These are phyloP conservation scores for Macaria notata DNA, from an alignment of 2,888 invertebrate species.

Conservation along the genomic window DNA sequence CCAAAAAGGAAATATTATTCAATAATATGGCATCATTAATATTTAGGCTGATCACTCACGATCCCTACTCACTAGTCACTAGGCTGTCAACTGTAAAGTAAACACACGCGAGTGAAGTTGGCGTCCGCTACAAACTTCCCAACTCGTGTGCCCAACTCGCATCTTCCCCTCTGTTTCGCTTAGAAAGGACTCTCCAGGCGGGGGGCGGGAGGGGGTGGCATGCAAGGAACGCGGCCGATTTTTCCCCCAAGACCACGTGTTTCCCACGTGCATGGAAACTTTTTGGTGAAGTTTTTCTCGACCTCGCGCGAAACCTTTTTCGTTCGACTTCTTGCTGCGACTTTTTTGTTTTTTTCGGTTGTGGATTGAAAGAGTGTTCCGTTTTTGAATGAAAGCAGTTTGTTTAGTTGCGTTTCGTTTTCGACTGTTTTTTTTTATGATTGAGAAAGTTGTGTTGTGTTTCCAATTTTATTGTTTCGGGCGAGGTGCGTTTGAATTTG, in stretches of 20 bases:
- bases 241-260: slow-evolving; percentile 79
- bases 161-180: slow-evolving; percentile 52
- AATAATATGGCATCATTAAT: too few relatives aligned
- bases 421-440: slow-evolving; percentile 18
- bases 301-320: slow-evolving; percentile 34
- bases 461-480: slow-evolving; percentile 31
- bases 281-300: slow-evolving; percentile 63
- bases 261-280: slow-evolving; percentile 71
- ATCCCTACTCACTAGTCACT: neutral
- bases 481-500: slow-evolving; percentile 40
- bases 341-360: slow-evolving; percentile 6
- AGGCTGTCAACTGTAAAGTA: neutral
- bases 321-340: slow-evolving; percentile 28
- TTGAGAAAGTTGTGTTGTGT: slow-evolving; percentile 7
- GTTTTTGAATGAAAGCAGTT: too few relatives aligned
- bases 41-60: too few relatives aligned
- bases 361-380: too few relatives aligned
- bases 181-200: slow-evolving; percentile 51
- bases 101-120: neutral
- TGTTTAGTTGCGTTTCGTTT: slow-evolving; percentile 19
- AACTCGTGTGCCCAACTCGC: slow-evolving; percentile 36
- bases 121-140: neutral
- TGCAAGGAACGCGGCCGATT: slow-evolving; percentile 67
- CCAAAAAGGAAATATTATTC: too few relatives aligned
- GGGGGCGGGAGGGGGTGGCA: slow-evolving; percentile 40